Evolutionary conservation across 2,113 vertebrate genomes (phyloP), one percentile per base, ranked within the genome.

Genomic region (Ginglymostoma cirratum): DNA sequence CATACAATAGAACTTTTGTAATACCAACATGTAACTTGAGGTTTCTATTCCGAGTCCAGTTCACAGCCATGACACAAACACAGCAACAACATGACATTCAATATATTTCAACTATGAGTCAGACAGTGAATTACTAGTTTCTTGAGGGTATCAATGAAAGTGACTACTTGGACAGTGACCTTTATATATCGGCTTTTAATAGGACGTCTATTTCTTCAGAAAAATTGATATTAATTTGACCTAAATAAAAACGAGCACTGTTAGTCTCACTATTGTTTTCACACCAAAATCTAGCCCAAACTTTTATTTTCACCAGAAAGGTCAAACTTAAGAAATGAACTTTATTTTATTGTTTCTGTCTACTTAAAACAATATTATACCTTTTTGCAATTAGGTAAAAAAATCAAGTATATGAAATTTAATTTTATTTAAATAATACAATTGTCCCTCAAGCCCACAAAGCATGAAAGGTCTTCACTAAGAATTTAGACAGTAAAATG

Each of bases 361-460:
- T 52, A 55, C 24, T 48, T 21, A 0, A 14, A 14, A 52, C 24
- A 87, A 87, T 27, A 87, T 48, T 24, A 27, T 23, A 3, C 8
- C 86, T 23, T 89, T 89, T 89, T 89, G 45, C 42, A 86, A 86
- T 86, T 45, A 86, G 83, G 45, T 45, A 45, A 86, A 86, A 55
- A 55, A 30, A 89, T 55, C 42, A 89, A 89, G 30, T 52, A 89
- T 55, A 89, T 89, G 48, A 34, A 55, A 89, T 89, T 34, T 89
- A 48, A 55, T 89, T 89, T 89, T 61, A 89, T 89, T 89, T 89
- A 55, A 89, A 89, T 34, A 61, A 55, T 48, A 89, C 48, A 55
- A 52, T 89, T 34, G 24, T 89, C 86, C 86, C 86, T 89, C 86
- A 61, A 89, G 86, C 24, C 86, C 86, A 89, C 52, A 48, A 52